These are phyloP conservation scores for Kryphioiulus occultus DNA, from an alignment of 2,888 invertebrate species.

Conservation along the genomic window DNA sequence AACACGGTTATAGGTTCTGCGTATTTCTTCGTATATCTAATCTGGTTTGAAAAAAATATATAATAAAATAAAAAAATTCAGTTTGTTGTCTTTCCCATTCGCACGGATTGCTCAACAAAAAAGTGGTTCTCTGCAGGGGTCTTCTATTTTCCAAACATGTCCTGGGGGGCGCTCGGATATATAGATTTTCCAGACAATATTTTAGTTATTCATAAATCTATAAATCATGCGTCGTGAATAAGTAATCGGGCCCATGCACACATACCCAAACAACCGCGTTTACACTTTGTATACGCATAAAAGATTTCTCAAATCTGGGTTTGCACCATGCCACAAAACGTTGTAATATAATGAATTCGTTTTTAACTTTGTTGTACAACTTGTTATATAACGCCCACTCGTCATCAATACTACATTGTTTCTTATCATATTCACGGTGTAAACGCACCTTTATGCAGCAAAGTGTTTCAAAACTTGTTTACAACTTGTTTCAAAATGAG, in stretches of 20 bases:
- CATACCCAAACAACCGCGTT: neutral
- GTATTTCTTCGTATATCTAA: slow-evolving; percentile 24
- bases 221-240: neutral
- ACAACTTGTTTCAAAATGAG: too few species aligned
- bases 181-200: slow-evolving; percentile 42
- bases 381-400: too few species aligned
- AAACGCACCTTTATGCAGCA: too few species aligned
- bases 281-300: neutral
- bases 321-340: too few species aligned
- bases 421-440: too few species aligned
- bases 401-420: too few species aligned
- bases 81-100: neutral
- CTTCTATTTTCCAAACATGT: neutral
- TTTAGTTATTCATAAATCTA: slow-evolving; percentile 42
- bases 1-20: neutral
- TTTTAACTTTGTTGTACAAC: too few species aligned
- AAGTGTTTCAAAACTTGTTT: too few species aligned
- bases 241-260: neutral
- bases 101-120: neutral
- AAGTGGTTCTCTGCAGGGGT: slow-evolving; percentile 41
- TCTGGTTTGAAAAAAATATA: slow-evolving; percentile 11
- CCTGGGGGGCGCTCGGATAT: neutral
- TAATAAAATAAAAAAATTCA: too few species aligned
- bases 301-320: neutral
- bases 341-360: too few species aligned